A percentile compares a stretch with the other conserved stretches of the same genome.
phyloP scores from a whole-genome alignment of 2,888 invertebrate genomes.

The Abrostola triplasia region DNA sequence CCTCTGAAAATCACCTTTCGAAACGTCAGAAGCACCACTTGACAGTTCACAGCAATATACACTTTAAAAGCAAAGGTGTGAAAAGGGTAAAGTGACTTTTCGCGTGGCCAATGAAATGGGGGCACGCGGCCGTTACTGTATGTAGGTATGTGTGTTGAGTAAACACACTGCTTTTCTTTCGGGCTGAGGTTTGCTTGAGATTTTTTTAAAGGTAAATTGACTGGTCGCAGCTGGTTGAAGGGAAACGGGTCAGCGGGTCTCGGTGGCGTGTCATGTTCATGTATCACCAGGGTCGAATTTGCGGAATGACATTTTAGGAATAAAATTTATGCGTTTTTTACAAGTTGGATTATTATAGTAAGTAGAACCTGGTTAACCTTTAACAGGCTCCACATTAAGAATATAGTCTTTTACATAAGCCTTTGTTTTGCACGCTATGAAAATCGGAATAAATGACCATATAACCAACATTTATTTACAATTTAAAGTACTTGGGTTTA shows the following conservation, averaged over 20 bases:
- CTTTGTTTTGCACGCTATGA: too few species aligned
- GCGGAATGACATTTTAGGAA: slow-evolving; percentile 27
- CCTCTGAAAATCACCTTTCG: slow-evolving; percentile 59
- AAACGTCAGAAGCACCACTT: slow-evolving; percentile 63
- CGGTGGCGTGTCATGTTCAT: slow-evolving; percentile 83
- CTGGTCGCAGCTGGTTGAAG: slow-evolving; percentile 82
- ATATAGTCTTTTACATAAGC: not conserved
- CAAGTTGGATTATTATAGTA: not conserved
- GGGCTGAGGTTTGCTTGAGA: slow-evolving; percentile 76
- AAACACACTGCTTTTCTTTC: slow-evolving; percentile 85
- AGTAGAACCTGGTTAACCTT: too few species aligned
- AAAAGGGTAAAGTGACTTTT: slow-evolving; percentile 71
- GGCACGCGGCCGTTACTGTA: slow-evolving; percentile 76
- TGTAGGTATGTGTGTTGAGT: slow-evolving; percentile 83
- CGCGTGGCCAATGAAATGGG: slow-evolving; percentile 74
- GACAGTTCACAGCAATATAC: slow-evolving; percentile 68
- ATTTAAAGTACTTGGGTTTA: too few species aligned
- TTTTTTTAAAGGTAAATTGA: slow-evolving; percentile 87
- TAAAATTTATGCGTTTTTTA: not conserved
- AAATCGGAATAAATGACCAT: too few species aligned
- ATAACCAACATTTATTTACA: too few species aligned
- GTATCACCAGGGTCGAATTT: slow-evolving; percentile 78
- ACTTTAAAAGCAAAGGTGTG: slow-evolving; percentile 74
- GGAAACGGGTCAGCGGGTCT: slow-evolving; percentile 86
- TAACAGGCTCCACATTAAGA: not conserved